Evolutionary conservation across 2,113 vertebrate species (phyloP).

Genomic region (Crotalus tigris): DNA sequence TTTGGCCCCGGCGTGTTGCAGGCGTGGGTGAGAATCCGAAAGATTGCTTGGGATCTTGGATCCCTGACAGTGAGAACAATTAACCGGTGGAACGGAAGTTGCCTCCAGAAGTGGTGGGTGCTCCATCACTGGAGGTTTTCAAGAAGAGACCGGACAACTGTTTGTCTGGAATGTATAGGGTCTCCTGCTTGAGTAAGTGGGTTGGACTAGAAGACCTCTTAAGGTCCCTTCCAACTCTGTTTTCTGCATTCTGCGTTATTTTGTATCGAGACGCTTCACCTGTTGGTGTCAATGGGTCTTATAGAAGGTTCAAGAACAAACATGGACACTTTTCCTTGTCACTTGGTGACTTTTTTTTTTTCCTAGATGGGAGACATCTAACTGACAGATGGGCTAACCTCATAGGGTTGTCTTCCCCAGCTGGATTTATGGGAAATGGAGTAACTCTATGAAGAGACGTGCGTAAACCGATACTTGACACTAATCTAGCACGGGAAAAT

Average conservation of each 20-base stretch:
- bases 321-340: neutral
- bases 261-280: neutral
- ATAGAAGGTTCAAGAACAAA: neutral
- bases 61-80: neutral
- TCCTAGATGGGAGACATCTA: neutral
- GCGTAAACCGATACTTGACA: neutral
- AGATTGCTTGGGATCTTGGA: neutral
- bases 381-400: neutral
- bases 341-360: neutral
- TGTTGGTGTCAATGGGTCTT: too few species aligned
- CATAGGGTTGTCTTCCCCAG: neutral
- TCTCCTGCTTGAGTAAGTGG: neutral
- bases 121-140: neutral
- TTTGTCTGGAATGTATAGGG: neutral
- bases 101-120: neutral
- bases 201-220: neutral
- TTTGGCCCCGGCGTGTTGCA: neutral
- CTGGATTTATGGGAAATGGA: neutral
- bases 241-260: neutral
- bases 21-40: neutral
- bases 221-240: neutral
- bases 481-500: neutral
- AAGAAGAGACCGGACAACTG: neutral
- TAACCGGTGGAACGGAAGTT: neutral
- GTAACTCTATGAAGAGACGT: neutral